Conservation (phyloP, 2,888 invertebrate genomes). For the Dicyrtoma fusca region DNA sequence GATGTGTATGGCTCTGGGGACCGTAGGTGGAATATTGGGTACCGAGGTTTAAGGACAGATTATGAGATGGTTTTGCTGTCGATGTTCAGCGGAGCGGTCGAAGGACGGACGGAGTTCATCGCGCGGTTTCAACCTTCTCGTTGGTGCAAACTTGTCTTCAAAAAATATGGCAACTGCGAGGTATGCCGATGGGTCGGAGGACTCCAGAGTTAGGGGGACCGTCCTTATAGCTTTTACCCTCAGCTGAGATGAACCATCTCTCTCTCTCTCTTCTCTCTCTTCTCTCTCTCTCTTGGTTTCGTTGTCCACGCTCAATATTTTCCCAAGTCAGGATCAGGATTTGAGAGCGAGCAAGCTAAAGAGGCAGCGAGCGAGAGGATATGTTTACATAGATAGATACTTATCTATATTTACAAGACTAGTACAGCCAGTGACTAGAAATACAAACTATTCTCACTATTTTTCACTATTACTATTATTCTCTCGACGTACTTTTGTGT, state of each 20-base stretch:
- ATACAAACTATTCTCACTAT: no score
- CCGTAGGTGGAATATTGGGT: not conserved
- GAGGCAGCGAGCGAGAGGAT: slow-evolving; percentile 16
- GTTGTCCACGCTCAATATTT: slow-evolving; percentile 34
- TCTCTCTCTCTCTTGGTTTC: slow-evolving; percentile 25
- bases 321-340: slow-evolving; percentile 35
- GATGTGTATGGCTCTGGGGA: slow-evolving; percentile 1
- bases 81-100: slow-evolving; percentile 31
- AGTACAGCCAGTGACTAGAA: no score
- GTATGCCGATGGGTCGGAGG: slow-evolving; percentile 36
- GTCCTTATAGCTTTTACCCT: slow-evolving; percentile 31
- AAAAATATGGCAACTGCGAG: slow-evolving; percentile 28
- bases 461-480: no score
- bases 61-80: slow-evolving; percentile 21
- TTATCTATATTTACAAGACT: no score
- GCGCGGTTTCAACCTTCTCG: slow-evolving; percentile 37
- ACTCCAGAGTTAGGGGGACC: slow-evolving; percentile 28
- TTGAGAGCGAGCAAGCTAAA: not conserved
- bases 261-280: slow-evolving; percentile 27
- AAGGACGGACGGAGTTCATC: slow-evolving; percentile 33
- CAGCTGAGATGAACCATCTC: slow-evolving; percentile 20
- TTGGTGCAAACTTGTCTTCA: slow-evolving; percentile 33
- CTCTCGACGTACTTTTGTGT: no score
- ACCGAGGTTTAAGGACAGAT: slow-evolving; percentile 3
- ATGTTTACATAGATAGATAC: slow-evolving; percentile 24